Evolutionary conservation across 1,140 invertebrate species (phyloP).

Genomic region (Meteorus sp.): DNA sequence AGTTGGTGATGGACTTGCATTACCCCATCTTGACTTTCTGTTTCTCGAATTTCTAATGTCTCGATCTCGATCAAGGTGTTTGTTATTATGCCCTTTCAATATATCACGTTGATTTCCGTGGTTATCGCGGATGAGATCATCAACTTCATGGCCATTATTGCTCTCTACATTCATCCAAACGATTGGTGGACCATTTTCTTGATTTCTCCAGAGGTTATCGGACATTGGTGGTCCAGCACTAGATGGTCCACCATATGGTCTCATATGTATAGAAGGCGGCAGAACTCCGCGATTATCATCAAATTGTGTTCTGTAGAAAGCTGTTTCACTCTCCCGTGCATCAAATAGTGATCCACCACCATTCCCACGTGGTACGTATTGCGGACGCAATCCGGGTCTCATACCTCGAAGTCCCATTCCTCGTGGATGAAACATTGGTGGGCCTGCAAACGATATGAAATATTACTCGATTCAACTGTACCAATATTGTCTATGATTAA

Average conservation of each 20-base stretch:
- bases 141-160: constrained; percentile 30
- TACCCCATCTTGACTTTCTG: constrained; percentile 55
- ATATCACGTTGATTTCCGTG: constrained; percentile 31
- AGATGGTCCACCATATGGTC: constrained; percentile 42
- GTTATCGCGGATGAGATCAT: constrained; percentile 23
- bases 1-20: constrained; percentile 46
- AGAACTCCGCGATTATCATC: constrained; percentile 52
- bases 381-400: constrained; percentile 52
- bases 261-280: constrained; percentile 37
- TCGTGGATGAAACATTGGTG: constrained; percentile 60
- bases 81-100: constrained; percentile 21
- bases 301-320: constrained; percentile 51
- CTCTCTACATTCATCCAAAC: constrained; percentile 36
- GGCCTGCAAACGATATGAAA: constrained; percentile 38
- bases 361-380: constrained; percentile 49
- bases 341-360: constrained; percentile 51
- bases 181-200: constrained; percentile 38
- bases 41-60: constrained; percentile 47
- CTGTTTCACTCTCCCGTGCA: constrained; percentile 45
- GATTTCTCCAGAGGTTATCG: constrained; percentile 41
- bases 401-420: constrained; percentile 56
- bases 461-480: too few species aligned
- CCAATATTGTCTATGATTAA: not conserved
- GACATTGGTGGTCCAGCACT: constrained; percentile 38
- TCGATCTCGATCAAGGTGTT: constrained; percentile 30